A percentile compares a stretch with the other conserved stretches of the same genome.
Evolutionary conservation across 2,888 invertebrate genomes (phyloP).

Genomic region (Strigamia transsilvanica): DNA sequence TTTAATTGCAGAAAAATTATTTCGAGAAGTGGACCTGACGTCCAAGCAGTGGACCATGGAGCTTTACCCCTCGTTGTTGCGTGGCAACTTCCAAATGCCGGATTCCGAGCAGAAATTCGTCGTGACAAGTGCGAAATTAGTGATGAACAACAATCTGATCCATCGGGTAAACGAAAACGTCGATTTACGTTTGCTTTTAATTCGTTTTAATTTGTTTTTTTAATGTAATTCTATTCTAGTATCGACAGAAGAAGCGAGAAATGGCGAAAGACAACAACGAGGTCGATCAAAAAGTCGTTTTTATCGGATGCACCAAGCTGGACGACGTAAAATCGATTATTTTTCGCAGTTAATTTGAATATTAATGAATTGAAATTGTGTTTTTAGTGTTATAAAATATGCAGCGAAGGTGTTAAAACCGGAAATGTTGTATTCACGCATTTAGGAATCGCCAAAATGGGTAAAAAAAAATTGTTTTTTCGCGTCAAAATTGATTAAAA

Average conservation of each 20-base stretch:
- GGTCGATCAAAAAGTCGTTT: not conserved
- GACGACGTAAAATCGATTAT: not conserved
- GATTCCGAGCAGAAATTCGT: not conserved
- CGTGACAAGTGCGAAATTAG: not conserved
- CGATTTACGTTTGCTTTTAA: not conserved
- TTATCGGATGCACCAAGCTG: not conserved
- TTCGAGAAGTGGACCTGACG: not conserved
- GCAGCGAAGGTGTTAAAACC: not conserved
- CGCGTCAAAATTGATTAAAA: not conserved
- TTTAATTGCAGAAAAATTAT: not conserved
- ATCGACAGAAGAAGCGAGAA: not conserved
- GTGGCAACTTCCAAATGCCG: not conserved
- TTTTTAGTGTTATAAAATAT: not conserved
- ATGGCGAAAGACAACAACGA: not conserved
- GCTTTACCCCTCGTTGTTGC: not conserved
- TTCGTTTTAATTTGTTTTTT: not conserved
- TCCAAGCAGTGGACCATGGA: not conserved
- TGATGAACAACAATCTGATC: not conserved
- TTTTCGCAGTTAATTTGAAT: not conserved
- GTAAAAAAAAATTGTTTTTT: not conserved
- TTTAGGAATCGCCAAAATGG: slow-evolving; percentile 41
- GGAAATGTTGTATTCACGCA: slow-evolving; percentile 12
- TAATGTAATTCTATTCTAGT: not conserved
- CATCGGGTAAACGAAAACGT: not conserved
- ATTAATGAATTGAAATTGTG: not conserved